Evolutionary conservation across 2,888 invertebrate species (phyloP), one percentile per base, ranked within the genome.

Genomic region (Mesorhabditis spiculigera): DNA sequence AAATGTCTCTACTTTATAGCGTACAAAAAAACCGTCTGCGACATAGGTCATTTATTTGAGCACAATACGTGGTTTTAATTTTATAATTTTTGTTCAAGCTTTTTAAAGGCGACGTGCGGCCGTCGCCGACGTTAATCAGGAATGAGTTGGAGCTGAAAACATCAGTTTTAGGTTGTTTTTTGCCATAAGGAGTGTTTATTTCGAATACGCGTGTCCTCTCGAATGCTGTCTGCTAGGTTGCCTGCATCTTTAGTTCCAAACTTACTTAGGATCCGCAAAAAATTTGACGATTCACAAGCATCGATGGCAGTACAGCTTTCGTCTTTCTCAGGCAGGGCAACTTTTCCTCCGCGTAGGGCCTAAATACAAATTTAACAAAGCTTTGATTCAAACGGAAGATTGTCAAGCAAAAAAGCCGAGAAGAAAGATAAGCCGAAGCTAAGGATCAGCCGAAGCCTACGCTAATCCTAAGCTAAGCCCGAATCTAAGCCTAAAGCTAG

Each of bases 111-210:
- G 4, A 86, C 66, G 28, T 82, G 78, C n/a, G 81, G 63, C 86
- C 86, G 66, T 86, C 86, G 0, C 81, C 85, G 43, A 81, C 69
- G n/a, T 76, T 78, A 13, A 86, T 66, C 68, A 86, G 75, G 28
- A 77, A 75, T 13, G 76, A 70, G 66, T 80, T 71, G 13, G 85
- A 77, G 5, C 81, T 68, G 2, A n/a, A 50, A 50, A 50, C n/a
- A n/a, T 10, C 8, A n/a, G n/a, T n/a, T n/a, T n/a, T n/a, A 13
- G 58, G 58, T 50, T 50, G 58, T 2, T 50, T 50, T 50, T 2
- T 2, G 2, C n/a, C n/a, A 3, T 13, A n/a, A n/a, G n/a, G 3
- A 50, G 1, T 50, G n/a, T 3, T 1, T 3, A 1, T 13, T 50
- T n/a, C 58, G 8, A 13, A 10, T 3, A 50, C n/a, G 8, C 3